Base-by-base conservation (phyloP, 2,113 vertebrate species). In the rabbit (Oryctolagus cuniculus) region DNA sequence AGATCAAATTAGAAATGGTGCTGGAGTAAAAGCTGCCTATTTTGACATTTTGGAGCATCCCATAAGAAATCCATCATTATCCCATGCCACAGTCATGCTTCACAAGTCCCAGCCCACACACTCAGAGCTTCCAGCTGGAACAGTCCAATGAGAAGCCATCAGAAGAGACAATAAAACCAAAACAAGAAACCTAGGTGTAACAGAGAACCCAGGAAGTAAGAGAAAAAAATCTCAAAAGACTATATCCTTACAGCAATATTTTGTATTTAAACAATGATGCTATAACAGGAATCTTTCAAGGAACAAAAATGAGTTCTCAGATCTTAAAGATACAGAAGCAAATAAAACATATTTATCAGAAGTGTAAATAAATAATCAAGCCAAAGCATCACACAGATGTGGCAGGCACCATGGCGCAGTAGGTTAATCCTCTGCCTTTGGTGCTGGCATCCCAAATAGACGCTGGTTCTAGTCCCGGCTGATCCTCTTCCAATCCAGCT, bases 191-290 rank as follows among this genome's bases (percentile, higher is more conserved):
- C 69, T 34, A 66, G 8, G 67, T 53, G 85, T 51, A n/a, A 63
- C 44, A 81, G 63, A 80, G 72, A 91, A 91, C 51, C 34, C 6
- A 12, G 27, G 31, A 81, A 84, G 53, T 55, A 84, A 53, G 77
- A 58, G 38, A 90, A 95, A 90, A 95, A 89, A 92, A 63, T 51
- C 51, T 10, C 51, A 24, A 82, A 86, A 83, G 69, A 49, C 36
- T 58, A 44, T 4, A 63, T 67, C 12, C 66, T 87, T 31, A n/a
- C 49, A 80, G 80, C 2, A 2, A 53, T 82, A 82, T 77, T 61
- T 70, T 63, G 86, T 73, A 55, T 21, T 79, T 51, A 94, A 78
- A 73, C 89, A 22, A 80, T 15, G 34, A 80, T 75, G 36, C 15
- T 53, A 16, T 49, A 22, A 73, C 81, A 88, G 10, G 19, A 86